Conservation (phyloP, 2,797 vertebrate genomes). For the Bovichtus diacanthus region DNA sequence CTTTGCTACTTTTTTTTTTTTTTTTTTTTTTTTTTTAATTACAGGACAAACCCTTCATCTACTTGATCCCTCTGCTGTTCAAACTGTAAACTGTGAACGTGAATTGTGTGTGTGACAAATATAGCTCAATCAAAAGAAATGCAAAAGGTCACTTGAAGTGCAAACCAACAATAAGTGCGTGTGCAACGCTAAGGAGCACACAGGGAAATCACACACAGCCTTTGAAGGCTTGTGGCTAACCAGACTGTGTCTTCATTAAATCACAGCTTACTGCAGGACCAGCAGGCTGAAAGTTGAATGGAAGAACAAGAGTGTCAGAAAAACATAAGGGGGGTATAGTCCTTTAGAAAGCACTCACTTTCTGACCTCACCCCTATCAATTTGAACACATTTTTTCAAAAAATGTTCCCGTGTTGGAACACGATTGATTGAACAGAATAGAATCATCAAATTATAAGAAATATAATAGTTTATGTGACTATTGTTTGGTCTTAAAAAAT, state of each 20-base stretch:
- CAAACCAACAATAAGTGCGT: conserved; percentile 1
- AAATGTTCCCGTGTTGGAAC: too few species aligned
- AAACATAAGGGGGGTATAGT: too few species aligned
- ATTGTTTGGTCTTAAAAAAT: too few species aligned
- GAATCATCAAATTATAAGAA: too few species aligned
- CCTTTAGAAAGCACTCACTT: too few species aligned
- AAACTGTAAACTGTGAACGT: conserved; percentile 17
- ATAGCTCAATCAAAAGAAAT: background rate
- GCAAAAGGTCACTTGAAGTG: conserved; percentile 8
- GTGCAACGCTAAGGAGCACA: background rate
- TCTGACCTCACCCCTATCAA: too few species aligned
- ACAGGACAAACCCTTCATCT: background rate
- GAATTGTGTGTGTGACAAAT: background rate
- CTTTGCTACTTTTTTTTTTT: too few species aligned
- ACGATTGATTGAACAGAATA: too few species aligned
- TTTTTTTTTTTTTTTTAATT: conserved; percentile 21
- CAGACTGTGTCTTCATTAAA: conserved; percentile 2
- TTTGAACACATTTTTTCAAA: too few species aligned
- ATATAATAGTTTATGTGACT: too few species aligned
- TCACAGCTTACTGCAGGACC: conserved; percentile 1
- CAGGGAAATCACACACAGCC: background rate
- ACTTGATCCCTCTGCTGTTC: background rate
- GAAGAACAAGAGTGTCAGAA: too few species aligned
- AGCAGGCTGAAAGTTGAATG: too few species aligned
- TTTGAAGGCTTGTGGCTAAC: background rate